Conservation (phyloP, 2,888 invertebrate genomes). For the Ditula angustiorana region DNA sequence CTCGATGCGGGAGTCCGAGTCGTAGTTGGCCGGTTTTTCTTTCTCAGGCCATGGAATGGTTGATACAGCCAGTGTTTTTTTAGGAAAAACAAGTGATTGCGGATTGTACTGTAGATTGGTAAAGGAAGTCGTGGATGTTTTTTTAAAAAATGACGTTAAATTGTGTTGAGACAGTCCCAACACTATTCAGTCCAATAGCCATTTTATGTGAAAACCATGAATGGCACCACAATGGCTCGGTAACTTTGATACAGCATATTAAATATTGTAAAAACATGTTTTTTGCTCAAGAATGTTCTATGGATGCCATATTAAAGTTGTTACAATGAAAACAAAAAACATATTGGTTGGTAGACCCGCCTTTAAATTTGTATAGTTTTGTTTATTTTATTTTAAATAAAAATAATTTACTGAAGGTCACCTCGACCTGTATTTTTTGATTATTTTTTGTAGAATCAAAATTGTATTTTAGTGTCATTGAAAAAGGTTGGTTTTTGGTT, state of each 20-base stretch:
- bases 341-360: not conserved
- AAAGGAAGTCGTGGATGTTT: too few relatives aligned
- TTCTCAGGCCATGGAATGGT: conserved; percentile 36
- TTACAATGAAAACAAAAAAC: too few relatives aligned
- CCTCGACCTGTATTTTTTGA: not conserved
- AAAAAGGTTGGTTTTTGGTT: too few relatives aligned
- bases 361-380: not conserved
- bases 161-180: not conserved
- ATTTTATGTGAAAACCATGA: too few relatives aligned
- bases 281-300: too few relatives aligned
- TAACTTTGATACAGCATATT: too few relatives aligned
- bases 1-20: too few relatives aligned
- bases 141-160: not conserved
- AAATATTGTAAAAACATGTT: too few relatives aligned
- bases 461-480: too few relatives aligned
- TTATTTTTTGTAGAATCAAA: too few relatives aligned
- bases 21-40: conserved; percentile 37
- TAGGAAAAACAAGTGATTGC: conserved; percentile 44
- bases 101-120: not conserved
- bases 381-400: not conserved
- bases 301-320: too few relatives aligned
- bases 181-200: not conserved
- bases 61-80: conserved; percentile 48
- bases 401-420: not conserved
- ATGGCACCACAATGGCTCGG: too few relatives aligned